Evolutionary conservation across 1,140 invertebrate species (phyloP), one percentile per base, ranked within the genome.

Genomic region (Pachyrhynchus sulphureomaculatus): DNA sequence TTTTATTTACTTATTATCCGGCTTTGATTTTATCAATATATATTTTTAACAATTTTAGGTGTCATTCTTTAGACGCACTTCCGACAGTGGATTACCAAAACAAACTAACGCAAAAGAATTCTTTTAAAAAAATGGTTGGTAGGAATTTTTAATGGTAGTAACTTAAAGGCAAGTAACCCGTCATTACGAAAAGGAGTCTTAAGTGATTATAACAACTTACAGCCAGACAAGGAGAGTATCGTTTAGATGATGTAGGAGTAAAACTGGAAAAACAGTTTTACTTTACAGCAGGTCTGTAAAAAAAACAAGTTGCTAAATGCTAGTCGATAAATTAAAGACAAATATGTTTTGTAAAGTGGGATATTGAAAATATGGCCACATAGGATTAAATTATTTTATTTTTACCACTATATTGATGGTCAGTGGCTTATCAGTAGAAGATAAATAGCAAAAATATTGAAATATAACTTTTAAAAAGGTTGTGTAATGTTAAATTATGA

Each of bases 41-140:
- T n/a, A n/a, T n/a, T n/a, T n/a, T n/a, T n/a, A n/a, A n/a, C n/a
- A n/a, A 12, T 68, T 80, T 59, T 78, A 77, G 86, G 67, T 91
- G 88, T 86, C 84, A 83, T 65, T 91, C 89, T n/a, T 76, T 91
- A 18, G 89, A 91, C 79, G 83, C 87, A 45, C 36, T 72, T 45
- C 45, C 66, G 48, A 64, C 76, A 72, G 67, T 78, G 55, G 58
- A 54, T 24, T 53, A 49, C n/a, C 49, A 53, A n/a, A 61, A 54
- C 33, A 47, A 26, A 10, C 24, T 55, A 20, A 17, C 33, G 18
- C 39, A n/a, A 15, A 81, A 83, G 51, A 81, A 79, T 68, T 83
- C 82, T 4, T 77, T 89, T 34, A n/a, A 82, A 82, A 60, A 84
- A 81, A 54, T 90, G 87, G 86, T 72, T 90, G 23, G 80, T 86